A percentile compares a stretch with the other conserved stretches of the same genome.
These are phyloP conservation scores for Corvus moneduloides DNA, from an alignment of 2,113 vertebrate species.

Conservation along the genomic window DNA sequence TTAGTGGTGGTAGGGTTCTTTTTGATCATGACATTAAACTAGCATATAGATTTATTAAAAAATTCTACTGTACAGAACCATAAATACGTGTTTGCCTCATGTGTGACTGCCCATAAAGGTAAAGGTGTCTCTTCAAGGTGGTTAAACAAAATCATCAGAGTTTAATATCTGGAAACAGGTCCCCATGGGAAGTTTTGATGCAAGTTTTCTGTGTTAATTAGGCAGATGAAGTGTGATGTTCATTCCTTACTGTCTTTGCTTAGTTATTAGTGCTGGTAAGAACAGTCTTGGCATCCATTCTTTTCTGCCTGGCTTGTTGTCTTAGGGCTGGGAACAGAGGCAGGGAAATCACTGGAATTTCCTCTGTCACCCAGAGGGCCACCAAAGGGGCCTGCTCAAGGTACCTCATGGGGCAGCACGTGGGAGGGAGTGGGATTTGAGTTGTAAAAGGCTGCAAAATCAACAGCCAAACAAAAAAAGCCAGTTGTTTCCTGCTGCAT, in stretches of 20 bases:
- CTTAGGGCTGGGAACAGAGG: not conserved
- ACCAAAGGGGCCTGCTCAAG: not conserved
- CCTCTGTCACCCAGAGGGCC: not conserved
- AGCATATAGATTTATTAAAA: not conserved
- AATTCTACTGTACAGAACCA: not conserved
- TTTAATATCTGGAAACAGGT: not conserved
- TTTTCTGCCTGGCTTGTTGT: not conserved
- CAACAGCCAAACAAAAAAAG: not conserved
- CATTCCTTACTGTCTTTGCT: not conserved
- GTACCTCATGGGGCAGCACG: not conserved
- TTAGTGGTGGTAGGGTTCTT: not conserved
- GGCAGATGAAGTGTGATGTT: not conserved
- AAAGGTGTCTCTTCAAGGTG: not conserved
- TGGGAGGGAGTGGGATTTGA: not conserved
- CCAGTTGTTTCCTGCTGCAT: not conserved
- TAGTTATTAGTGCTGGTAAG: not conserved
- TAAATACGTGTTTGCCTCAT: not conserved
- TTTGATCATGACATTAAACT: not conserved
- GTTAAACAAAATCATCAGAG: not conserved
- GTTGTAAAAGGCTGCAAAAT: not conserved
- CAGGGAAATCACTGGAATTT: not conserved
- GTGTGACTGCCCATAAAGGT: not conserved
- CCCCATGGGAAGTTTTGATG: not conserved
- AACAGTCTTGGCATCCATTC: fast-evolving
- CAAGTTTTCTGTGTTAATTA: not conserved